Conservation (phyloP, 2,113 vertebrate genomes). For the Telmatochromis sp. region DNA sequence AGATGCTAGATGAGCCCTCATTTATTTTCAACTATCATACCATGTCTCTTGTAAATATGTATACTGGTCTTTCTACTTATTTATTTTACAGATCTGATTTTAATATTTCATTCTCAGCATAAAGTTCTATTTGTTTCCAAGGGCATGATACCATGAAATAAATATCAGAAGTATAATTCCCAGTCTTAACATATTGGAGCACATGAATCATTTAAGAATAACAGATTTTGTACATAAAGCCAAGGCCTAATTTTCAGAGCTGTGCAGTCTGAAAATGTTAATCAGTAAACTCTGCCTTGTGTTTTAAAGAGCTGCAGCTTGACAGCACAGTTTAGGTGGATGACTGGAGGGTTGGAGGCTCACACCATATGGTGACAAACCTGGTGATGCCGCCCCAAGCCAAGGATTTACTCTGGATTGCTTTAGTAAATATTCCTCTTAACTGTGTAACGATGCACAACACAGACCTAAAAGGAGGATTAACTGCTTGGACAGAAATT, state of each 20-base stretch:
- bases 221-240: constrained; percentile 66
- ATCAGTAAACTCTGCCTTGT: constrained; percentile 39
- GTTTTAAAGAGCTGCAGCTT: constrained; percentile 37
- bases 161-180: constrained; percentile 69
- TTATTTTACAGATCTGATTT: constrained; percentile 75
- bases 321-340: constrained; percentile 55
- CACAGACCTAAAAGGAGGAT: constrained; percentile 34
- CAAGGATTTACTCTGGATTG: constrained; percentile 58
- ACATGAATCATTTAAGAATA: constrained; percentile 66
- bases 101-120: constrained; percentile 75
- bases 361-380: constrained; percentile 62
- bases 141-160: constrained; percentile 68
- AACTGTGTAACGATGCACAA: constrained; percentile 36
- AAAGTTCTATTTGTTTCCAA: constrained; percentile 74
- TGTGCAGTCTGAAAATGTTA: constrained; percentile 45
- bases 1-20: constrained; percentile 65
- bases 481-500: constrained; percentile 29
- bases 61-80: constrained; percentile 74
- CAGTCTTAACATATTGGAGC: constrained; percentile 62
- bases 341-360: constrained; percentile 51
- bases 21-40: constrained; percentile 75
- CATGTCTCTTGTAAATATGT: constrained; percentile 76
- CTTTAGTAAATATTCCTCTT: constrained; percentile 64
- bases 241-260: constrained; percentile 58
- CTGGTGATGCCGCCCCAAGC: constrained; percentile 49